phyloP scores from a whole-genome alignment of 2,797 vertebrate species.

The Amblyraja radiata region DNA sequence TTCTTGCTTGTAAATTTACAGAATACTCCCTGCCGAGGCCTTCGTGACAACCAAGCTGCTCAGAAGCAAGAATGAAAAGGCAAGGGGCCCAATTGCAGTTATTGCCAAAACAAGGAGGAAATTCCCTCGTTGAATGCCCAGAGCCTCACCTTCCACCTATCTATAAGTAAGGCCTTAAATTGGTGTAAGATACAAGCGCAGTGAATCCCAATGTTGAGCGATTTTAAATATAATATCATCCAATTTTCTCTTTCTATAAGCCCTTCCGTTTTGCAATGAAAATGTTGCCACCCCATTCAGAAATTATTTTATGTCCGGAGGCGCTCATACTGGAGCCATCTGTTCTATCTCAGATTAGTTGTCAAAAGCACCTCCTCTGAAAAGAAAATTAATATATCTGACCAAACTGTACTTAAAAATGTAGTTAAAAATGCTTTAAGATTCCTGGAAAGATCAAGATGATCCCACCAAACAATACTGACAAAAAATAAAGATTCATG shows the following conservation, averaged over 20 bases:
- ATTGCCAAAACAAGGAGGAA: conserved; percentile 55
- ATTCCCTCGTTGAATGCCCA: not conserved
- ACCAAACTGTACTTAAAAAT: not conserved
- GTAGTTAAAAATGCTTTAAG: not conserved
- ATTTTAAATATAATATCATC: conserved; percentile 50
- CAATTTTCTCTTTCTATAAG: conserved; percentile 53
- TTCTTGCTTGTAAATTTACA: conserved; percentile 67
- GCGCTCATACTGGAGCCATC: conserved; percentile 51
- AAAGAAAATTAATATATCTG: conserved; percentile 34
- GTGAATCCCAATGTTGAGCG: conserved; percentile 46
- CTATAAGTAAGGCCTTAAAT: not conserved
- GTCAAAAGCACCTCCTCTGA: conserved; percentile 44
- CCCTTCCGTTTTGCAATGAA: conserved; percentile 53
- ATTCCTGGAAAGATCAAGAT: not conserved
- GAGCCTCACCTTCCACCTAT: not conserved
- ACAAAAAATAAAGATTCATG: not conserved
- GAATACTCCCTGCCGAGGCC: conserved; percentile 61
- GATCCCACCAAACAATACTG: conserved; percentile 2
- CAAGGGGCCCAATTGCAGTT: conserved; percentile 68
- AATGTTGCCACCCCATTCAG: conserved; percentile 50
- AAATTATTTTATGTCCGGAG: conserved; percentile 59
- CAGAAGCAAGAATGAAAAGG: conserved; percentile 68
- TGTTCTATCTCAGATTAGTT: conserved; percentile 54
- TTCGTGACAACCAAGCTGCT: conserved; percentile 60
- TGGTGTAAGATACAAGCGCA: not conserved